Evolutionary conservation across 2,113 vertebrate genomes (phyloP).

Genomic region (Oncorhynchus tshawytscha): DNA sequence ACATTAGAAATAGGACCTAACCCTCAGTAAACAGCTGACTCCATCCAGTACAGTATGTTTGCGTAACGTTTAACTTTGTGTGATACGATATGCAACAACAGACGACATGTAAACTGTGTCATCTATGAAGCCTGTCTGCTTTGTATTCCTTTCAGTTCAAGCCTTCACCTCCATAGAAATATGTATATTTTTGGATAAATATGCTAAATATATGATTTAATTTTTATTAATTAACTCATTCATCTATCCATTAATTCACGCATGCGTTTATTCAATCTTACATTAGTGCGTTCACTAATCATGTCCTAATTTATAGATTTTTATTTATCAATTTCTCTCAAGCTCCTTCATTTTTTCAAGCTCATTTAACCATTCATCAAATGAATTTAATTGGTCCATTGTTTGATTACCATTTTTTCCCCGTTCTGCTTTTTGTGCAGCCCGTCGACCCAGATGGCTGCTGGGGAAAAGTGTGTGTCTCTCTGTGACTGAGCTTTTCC

Average conservation of each 20-base stretch:
- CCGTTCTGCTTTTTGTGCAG: neutral
- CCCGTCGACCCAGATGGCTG: constrained; percentile 58
- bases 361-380: constrained; percentile 68
- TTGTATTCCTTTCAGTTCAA: neutral
- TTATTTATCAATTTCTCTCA: constrained; percentile 58
- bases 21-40: neutral
- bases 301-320: constrained; percentile 34
- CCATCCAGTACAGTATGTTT: neutral
- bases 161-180: neutral
- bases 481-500: neutral
- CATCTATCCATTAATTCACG: neutral
- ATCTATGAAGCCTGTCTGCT: neutral
- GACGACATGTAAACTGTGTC: neutral
- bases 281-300: constrained; percentile 10
- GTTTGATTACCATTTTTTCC: constrained; percentile 38
- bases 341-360: constrained; percentile 41
- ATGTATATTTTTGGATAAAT: neutral
- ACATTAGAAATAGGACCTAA: neutral
- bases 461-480: neutral
- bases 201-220: neutral
- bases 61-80: neutral
- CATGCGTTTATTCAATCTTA: neutral
- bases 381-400: constrained; percentile 65
- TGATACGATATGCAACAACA: neutral
- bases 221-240: neutral